Evolutionary conservation across 2,888 invertebrate species (phyloP).

Genomic region (Oscheius sp.): DNA sequence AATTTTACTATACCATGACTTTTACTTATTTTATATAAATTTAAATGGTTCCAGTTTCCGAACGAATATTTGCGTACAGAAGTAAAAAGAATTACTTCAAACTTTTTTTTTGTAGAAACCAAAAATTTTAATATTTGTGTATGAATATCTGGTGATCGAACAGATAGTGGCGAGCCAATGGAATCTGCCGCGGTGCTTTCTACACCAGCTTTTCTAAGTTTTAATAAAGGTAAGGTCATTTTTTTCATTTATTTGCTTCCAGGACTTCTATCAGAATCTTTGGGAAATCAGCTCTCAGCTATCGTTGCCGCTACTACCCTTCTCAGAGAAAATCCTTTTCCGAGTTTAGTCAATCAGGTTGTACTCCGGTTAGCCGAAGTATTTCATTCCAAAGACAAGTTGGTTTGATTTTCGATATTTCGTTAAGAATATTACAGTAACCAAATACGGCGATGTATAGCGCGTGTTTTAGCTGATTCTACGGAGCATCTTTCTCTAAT

Average conservation of each 20-base stretch:
- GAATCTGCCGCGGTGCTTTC: too few species aligned
- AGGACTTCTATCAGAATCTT: constrained; percentile 89
- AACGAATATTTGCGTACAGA: too few species aligned
- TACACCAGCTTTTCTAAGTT: constrained; percentile 23
- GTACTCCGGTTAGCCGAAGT: constrained; percentile 93
- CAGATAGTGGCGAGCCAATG: too few species aligned
- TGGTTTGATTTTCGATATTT: constrained; percentile 12
- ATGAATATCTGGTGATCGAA: too few species aligned
- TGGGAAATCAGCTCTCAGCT: constrained; percentile 96
- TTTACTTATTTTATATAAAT: too few species aligned
- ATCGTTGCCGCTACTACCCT: constrained; percentile 92
- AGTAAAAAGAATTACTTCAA: too few species aligned
- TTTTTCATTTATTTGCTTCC: constrained; percentile 10
- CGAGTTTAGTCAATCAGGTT: constrained; percentile 95
- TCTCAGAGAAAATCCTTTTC: constrained; percentile 97
- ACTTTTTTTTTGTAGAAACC: too few species aligned
- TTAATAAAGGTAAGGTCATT: constrained; percentile 38
- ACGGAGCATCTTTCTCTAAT: constrained; percentile 94
- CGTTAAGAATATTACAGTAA: background rate
- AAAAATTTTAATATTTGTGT: too few species aligned
- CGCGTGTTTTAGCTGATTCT: constrained; percentile 92
- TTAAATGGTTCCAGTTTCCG: too few species aligned
- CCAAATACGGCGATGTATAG: constrained; percentile 85
- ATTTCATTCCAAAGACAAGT: constrained; percentile 84
- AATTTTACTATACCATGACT: too few species aligned